Conservation (phyloP, 2,113 vertebrate species). For the Ellobius talpinus region DNA sequence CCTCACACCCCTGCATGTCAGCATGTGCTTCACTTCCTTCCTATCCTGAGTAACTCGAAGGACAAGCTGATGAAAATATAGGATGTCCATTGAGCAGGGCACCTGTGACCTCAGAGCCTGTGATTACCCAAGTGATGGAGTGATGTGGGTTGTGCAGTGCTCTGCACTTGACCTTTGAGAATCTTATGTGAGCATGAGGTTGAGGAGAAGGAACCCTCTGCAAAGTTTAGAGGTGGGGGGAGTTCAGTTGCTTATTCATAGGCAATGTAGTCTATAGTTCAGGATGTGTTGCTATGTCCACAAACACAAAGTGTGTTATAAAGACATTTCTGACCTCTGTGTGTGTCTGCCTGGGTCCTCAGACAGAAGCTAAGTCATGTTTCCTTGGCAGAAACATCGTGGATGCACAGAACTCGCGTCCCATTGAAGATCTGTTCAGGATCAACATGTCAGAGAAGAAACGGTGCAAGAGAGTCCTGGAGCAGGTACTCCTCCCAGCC, state of each 20-base stretch:
- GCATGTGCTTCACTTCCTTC: neutral
- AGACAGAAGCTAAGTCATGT: slow-evolving; percentile 50
- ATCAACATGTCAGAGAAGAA: slow-evolving; percentile 97
- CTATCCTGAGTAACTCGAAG: neutral
- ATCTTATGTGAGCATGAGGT: neutral
- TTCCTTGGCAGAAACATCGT: slow-evolving; percentile 94
- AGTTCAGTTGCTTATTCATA: neutral
- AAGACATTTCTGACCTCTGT: neutral
- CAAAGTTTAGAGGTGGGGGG: neutral
- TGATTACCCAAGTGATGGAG: neutral
- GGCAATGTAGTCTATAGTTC: neutral
- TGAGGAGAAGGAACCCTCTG: neutral
- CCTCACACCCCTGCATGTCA: neutral
- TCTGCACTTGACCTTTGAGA: neutral
- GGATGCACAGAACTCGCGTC: slow-evolving; percentile 96
- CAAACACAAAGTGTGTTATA: neutral
- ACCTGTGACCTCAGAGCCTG: neutral
- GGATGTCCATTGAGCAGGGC: neutral
- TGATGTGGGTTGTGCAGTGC: neutral
- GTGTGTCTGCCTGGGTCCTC: neutral
- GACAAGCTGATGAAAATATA: neutral
- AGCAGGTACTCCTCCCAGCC: slow-evolving; percentile 89
- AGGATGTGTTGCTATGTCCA: neutral
- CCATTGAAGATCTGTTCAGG: slow-evolving; percentile 97
- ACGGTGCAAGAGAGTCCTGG: slow-evolving; percentile 95